Conservation (phyloP, 2,113 vertebrate species). For the Notarius quadriscutis region DNA sequence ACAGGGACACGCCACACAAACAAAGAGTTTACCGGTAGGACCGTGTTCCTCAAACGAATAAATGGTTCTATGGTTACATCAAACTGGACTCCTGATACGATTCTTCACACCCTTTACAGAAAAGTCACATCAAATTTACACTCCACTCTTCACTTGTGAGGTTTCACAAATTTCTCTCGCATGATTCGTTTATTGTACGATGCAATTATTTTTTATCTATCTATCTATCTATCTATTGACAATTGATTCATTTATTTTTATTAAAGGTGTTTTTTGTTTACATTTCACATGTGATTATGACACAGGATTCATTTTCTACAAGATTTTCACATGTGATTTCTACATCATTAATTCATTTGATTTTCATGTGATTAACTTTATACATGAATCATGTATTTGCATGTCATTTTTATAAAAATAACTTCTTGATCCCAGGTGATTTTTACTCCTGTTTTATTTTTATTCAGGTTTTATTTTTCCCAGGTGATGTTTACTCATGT, state of each 20-base stretch:
- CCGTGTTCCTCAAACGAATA: not conserved
- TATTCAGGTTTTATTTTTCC: too few species aligned
- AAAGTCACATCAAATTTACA: not conserved
- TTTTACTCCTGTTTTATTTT: not conserved
- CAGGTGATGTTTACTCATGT: too few species aligned
- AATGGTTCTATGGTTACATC: not conserved
- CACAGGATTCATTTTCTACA: not conserved
- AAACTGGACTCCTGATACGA: not conserved
- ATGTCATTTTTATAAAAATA: not conserved
- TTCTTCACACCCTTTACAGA: not conserved
- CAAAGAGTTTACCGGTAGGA: constrained; percentile 22
- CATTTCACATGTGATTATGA: not conserved
- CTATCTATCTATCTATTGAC: too few species aligned
- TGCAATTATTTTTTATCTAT: not conserved
- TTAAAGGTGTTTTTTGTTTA: not conserved
- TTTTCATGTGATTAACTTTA: not conserved
- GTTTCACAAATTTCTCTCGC: not conserved
- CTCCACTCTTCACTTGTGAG: not conserved
- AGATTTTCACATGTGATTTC: not conserved
- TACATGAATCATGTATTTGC: not conserved
- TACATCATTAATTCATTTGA: not conserved
- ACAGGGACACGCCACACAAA: constrained; percentile 38
- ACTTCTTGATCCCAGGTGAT: not conserved
- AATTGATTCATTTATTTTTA: not conserved
- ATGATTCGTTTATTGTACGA: not conserved